phyloP scores from a whole-genome alignment of 2,888 invertebrate species.

The Callyntrura guangdongensis region DNA sequence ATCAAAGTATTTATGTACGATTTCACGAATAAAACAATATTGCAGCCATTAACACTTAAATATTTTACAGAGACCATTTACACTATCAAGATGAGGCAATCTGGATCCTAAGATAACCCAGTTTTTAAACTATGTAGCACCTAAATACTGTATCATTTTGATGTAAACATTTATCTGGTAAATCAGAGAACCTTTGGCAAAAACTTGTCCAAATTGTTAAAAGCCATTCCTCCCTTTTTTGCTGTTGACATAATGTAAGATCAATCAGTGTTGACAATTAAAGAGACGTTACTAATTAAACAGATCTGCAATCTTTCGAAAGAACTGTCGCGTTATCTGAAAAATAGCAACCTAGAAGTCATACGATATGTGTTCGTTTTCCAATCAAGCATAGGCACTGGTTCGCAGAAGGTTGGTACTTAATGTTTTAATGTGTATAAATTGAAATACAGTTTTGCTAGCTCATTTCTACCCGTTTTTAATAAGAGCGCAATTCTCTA shows the following conservation, averaged over 20 bases:
- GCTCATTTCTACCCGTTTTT: conserved; percentile 32
- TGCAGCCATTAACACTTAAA: neutral
- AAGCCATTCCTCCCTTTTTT: too few relatives aligned
- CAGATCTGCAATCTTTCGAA: neutral
- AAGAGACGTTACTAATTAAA: too few relatives aligned
- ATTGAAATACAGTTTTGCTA: conserved; percentile 32
- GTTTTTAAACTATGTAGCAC: too few relatives aligned
- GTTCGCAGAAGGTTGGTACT: neutral
- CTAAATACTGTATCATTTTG: too few relatives aligned
- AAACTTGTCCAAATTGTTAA: too few relatives aligned
- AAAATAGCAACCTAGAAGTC: neutral
- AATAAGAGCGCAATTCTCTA: neutral
- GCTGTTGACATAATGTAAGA: too few relatives aligned
- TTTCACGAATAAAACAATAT: neutral
- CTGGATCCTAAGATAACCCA: too few relatives aligned
- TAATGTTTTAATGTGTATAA: conserved; percentile 1
- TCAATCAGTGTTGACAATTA: too few relatives aligned
- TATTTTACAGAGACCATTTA: neutral
- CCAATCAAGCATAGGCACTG: neutral
- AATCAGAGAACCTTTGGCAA: too few relatives aligned
- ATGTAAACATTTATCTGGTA: too few relatives aligned
- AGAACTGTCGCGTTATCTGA: neutral
- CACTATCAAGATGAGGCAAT: too few relatives aligned
- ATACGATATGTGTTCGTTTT: conserved; percentile 35
- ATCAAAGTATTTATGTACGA: conserved; percentile 35